Percentiles rank a stretch among this genome's conserved stretches.
Evolutionary conservation across 1,140 invertebrate genomes (phyloP).

Genomic region (Anoplophora glabripennis): DNA sequence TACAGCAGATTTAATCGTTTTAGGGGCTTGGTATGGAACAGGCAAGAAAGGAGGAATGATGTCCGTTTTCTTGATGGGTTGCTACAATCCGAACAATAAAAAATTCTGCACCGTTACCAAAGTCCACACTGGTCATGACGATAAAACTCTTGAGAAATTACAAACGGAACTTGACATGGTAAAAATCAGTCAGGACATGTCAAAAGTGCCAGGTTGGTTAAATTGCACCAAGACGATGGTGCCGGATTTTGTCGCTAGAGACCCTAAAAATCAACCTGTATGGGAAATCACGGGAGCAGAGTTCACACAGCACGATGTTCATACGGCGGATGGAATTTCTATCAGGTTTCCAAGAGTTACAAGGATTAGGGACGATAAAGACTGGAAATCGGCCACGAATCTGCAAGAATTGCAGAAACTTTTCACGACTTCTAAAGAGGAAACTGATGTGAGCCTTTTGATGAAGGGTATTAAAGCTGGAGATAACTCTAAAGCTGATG

Average conservation of each 20-base stretch:
- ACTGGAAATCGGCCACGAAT: conserved; percentile 78
- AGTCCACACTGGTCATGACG: conserved; percentile 83
- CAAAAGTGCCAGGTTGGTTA: conserved; percentile 76
- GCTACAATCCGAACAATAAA: conserved; percentile 65
- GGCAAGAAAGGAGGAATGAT: conserved; percentile 91
- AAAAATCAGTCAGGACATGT: conserved; percentile 75
- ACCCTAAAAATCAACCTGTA: conserved; percentile 83
- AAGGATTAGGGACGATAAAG: conserved; percentile 78
- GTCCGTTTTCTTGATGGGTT: conserved; percentile 92
- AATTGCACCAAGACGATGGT: conserved; percentile 76
- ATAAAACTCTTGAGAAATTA: conserved; percentile 73
- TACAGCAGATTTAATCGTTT: conserved; percentile 85
- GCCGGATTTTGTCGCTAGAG: conserved; percentile 82
- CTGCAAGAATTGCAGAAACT: conserved; percentile 67
- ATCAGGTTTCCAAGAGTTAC: conserved; percentile 90
- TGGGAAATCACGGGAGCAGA: conserved; percentile 95
- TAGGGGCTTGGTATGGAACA: conserved; percentile 92
- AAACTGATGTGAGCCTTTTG: conserved; percentile 63
- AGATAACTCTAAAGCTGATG: conserved; percentile 40
- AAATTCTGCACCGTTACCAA: conserved; percentile 86
- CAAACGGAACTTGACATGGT: conserved; percentile 76
- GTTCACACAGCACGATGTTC: conserved; percentile 81
- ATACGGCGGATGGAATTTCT: conserved; percentile 88
- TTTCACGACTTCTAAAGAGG: conserved; percentile 65
- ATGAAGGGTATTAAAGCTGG: conserved; percentile 50